These are phyloP conservation scores for Eucriotettix oculatus DNA, from an alignment of 2,888 invertebrate genomes.

Conservation along the genomic window DNA sequence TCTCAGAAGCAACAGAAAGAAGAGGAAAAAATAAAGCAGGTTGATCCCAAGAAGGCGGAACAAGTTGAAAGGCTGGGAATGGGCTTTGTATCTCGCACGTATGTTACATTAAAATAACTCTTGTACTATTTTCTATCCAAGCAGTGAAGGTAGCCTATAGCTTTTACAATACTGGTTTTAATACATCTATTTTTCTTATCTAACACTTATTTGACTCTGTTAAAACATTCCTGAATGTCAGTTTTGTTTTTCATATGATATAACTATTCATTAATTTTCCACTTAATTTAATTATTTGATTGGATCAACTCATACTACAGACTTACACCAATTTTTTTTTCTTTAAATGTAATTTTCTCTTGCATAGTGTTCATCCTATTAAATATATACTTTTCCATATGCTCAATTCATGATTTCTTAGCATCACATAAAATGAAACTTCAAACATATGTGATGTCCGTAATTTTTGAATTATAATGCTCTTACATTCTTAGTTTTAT, in stretches of 20 bases:
- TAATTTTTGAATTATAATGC: conserved; percentile 7
- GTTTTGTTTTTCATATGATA: conserved; percentile 3
- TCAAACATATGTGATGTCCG: neutral
- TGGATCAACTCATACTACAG: too few species aligned
- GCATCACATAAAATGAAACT: too few species aligned
- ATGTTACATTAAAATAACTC: conserved; percentile 14
- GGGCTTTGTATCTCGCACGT: conserved; percentile 50
- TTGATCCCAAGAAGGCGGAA: conserved; percentile 69
- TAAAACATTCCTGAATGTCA: neutral
- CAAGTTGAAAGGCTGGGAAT: conserved; percentile 88
- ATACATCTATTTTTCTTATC: too few species aligned
- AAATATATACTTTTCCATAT: too few species aligned
- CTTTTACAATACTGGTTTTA: too few species aligned
- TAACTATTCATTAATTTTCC: neutral
- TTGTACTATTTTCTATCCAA: neutral
- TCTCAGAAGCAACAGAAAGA: conserved; percentile 49
- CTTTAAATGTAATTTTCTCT: too few species aligned
- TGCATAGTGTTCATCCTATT: too few species aligned
- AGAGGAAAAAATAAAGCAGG: conserved; percentile 50
- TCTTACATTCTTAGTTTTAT: neutral
- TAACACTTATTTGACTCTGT: too few species aligned
- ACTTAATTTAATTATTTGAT: too few species aligned
- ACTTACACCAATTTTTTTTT: too few species aligned
- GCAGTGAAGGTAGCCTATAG: too few species aligned
- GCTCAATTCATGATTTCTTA: too few species aligned